Percentiles rank a stretch among this genome's conserved stretches.
Evolutionary conservation across 1,140 invertebrate genomes (phyloP).

Genomic region (Listronotus bonariensis): DNA sequence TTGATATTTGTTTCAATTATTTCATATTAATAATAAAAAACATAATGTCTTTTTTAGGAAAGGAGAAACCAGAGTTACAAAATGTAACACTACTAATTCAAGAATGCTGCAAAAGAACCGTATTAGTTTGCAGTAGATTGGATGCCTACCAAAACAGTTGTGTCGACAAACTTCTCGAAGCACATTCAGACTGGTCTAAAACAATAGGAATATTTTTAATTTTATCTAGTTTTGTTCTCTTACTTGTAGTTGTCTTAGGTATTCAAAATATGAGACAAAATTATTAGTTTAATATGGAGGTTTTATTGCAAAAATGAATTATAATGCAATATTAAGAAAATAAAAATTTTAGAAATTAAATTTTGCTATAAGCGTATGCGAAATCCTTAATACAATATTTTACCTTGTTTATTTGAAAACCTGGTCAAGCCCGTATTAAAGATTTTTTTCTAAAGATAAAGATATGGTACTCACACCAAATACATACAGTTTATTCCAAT

Average conservation of each 20-base stretch:
- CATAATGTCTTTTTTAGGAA: constrained; percentile 9
- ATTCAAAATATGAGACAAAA: background rate
- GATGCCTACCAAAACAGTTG: constrained; percentile 8
- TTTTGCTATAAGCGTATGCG: too few species aligned
- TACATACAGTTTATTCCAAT: too few species aligned
- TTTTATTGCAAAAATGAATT: too few species aligned
- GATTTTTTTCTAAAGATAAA: too few species aligned
- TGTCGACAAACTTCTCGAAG: constrained; percentile 2
- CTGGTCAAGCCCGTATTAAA: too few species aligned
- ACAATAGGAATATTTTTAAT: background rate
- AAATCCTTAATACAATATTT: too few species aligned
- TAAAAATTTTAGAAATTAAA: too few species aligned
- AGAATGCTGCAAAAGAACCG: constrained; percentile 5
- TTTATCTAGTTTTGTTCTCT: background rate
- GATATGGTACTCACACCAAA: too few species aligned
- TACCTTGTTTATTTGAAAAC: too few species aligned
- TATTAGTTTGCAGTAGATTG: constrained; percentile 5
- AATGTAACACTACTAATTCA: constrained; percentile 14
- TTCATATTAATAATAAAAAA: constrained; percentile 1
- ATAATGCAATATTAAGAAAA: too few species aligned
- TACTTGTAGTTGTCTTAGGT: background rate
- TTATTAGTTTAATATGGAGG: too few species aligned
- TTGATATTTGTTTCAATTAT: background rate
- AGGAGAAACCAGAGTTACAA: background rate
- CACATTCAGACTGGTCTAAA: constrained; percentile 2